phyloP scores from a whole-genome alignment of 2,113 vertebrate species.

The Argyrosomus japonicus region DNA sequence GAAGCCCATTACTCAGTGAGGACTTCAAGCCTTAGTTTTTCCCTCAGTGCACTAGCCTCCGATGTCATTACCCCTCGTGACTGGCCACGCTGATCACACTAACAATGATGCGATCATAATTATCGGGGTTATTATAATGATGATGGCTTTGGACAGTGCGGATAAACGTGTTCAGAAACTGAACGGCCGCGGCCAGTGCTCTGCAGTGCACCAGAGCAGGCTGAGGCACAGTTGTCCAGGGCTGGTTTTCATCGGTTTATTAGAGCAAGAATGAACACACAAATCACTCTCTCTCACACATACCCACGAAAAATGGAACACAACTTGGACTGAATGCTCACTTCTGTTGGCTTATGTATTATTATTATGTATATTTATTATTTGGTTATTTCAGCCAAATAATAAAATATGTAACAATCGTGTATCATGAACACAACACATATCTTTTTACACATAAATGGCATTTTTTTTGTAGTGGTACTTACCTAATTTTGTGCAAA shows the following conservation, averaged over 20 bases:
- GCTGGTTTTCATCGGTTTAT: slow-evolving; percentile 1
- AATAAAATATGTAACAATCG: background rate
- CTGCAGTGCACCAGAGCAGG: slow-evolving; percentile 2
- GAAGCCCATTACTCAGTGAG: slow-evolving; percentile 64
- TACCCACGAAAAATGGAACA: background rate
- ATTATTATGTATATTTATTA: background rate
- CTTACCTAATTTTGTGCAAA: background rate
- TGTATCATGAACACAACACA: background rate
- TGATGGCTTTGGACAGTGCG: slow-evolving; percentile 55
- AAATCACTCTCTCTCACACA: background rate
- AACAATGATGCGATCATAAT: slow-evolving; percentile 67
- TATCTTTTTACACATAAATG: background rate
- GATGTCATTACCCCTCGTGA: slow-evolving; percentile 62
- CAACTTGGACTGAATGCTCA: background rate
- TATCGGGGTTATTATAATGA: slow-evolving; percentile 53
- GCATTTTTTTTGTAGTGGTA: background rate
- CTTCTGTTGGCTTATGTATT: background rate
- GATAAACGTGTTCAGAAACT: slow-evolving; percentile 49
- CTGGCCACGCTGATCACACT: slow-evolving; percentile 58
- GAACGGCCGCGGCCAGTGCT: background rate
- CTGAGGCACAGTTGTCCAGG: background rate
- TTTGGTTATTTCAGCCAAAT: background rate
- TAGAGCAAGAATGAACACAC: background rate
- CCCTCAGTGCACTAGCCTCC: slow-evolving; percentile 37
- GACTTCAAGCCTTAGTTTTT: slow-evolving; percentile 52